Percentiles rank a stretch among this genome's conserved stretches.
phyloP scores from a whole-genome alignment of 2,113 vertebrate genomes.

The Actinemys pallida region DNA sequence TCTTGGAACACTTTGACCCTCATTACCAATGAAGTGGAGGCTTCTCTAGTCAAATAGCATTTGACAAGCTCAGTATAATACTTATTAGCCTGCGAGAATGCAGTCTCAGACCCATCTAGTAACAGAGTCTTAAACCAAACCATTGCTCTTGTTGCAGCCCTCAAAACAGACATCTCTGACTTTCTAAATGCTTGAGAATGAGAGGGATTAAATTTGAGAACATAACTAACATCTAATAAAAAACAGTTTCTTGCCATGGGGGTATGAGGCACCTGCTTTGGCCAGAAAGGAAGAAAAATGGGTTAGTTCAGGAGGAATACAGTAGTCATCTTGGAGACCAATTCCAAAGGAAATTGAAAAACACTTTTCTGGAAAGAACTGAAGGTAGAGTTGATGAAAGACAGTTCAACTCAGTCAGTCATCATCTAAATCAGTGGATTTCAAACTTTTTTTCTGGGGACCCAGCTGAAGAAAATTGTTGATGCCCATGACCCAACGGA shows the following conservation, averaged over 20 bases:
- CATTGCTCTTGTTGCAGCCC: not conserved
- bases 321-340: not conserved
- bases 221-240: not conserved
- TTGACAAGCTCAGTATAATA: no score
- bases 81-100: not conserved
- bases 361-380: not conserved
- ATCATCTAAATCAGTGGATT: not conserved
- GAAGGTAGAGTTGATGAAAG: not conserved
- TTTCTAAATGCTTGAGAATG: not conserved
- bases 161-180: not conserved
- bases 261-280: not conserved
- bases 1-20: not conserved
- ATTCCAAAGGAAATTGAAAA: not conserved
- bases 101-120: not conserved
- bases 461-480: no score
- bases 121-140: not conserved
- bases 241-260: not conserved
- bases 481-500: no score
- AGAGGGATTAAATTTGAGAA: not conserved
- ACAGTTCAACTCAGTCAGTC: not conserved
- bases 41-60: not conserved
- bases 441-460: no score
- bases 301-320: not conserved
- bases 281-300: not conserved
- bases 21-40: not conserved